Percentiles rank a stretch among this genome's conserved stretches.
Evolutionary conservation across 2,113 vertebrate genomes (phyloP).

Genomic region (Peromyscus polionotus): DNA sequence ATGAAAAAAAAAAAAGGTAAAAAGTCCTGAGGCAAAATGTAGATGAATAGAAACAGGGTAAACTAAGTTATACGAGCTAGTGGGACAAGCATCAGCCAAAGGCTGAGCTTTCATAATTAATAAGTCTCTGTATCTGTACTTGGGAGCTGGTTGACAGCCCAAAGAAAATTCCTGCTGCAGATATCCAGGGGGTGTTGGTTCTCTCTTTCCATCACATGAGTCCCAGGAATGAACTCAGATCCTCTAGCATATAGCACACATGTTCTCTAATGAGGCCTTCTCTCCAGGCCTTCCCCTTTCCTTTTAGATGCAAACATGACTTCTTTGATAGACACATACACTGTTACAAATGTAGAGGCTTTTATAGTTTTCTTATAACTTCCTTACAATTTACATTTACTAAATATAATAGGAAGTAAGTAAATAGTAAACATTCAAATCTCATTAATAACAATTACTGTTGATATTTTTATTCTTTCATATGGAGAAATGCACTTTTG

Average conservation of each 20-base stretch:
- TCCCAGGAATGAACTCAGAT: background rate
- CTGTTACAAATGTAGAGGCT: constrained; percentile 7
- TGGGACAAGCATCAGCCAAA: background rate
- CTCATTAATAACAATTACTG: background rate
- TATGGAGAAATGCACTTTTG: background rate
- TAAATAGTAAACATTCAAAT: background rate
- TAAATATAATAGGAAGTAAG: background rate
- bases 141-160: background rate
- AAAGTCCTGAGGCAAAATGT: background rate
- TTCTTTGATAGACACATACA: constrained; percentile 1
- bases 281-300: too few species aligned
- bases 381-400: background rate
- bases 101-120: background rate
- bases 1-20: background rate
- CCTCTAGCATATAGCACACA: too few species aligned
- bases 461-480: constrained; percentile 23
- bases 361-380: background rate
- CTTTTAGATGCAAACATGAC: background rate
- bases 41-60: background rate
- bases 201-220: too few species aligned
- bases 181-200: background rate
- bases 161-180: background rate
- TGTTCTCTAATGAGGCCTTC: too few species aligned
- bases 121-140: background rate
- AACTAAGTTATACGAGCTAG: background rate